These are phyloP conservation scores for Melinaea marsaeus DNA, from an alignment of 2,888 invertebrate genomes.

Conservation along the genomic window DNA sequence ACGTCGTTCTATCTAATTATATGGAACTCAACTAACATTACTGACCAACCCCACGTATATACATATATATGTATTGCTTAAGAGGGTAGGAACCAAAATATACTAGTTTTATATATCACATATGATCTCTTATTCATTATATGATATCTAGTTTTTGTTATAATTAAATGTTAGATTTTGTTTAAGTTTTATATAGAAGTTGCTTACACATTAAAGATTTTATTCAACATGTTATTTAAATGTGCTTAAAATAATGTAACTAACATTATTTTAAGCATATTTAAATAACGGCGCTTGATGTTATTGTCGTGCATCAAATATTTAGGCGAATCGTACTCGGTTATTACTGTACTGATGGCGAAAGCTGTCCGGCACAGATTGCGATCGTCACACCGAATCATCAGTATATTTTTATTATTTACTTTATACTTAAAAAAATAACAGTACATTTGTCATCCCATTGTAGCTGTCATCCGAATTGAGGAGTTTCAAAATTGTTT, in stretches of 20 bases:
- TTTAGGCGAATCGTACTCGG: constrained; percentile 58
- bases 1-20: constrained; percentile 31
- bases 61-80: no score
- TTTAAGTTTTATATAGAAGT: no score
- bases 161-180: no score
- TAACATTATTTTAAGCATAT: constrained; percentile 28
- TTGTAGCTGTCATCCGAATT: neutral
- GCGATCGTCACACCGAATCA: constrained; percentile 49
- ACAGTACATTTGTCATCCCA: neutral
- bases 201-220: no score
- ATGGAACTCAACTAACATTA: constrained; percentile 22
- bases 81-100: no score
- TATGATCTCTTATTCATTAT: no score
- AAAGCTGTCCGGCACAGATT: constrained; percentile 56
- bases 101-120: no score
- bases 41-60: constrained; percentile 1
- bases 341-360: constrained; percentile 56
- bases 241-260: constrained; percentile 13
- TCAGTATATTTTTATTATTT: constrained; percentile 6
- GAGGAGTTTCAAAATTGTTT: neutral
- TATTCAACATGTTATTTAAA: no score
- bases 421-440: neutral
- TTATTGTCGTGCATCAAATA: constrained; percentile 62
- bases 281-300: constrained; percentile 55
- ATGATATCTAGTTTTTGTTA: no score